Evolutionary conservation across 2,888 invertebrate genomes (phyloP).

Genomic region (Metalampra italica): DNA sequence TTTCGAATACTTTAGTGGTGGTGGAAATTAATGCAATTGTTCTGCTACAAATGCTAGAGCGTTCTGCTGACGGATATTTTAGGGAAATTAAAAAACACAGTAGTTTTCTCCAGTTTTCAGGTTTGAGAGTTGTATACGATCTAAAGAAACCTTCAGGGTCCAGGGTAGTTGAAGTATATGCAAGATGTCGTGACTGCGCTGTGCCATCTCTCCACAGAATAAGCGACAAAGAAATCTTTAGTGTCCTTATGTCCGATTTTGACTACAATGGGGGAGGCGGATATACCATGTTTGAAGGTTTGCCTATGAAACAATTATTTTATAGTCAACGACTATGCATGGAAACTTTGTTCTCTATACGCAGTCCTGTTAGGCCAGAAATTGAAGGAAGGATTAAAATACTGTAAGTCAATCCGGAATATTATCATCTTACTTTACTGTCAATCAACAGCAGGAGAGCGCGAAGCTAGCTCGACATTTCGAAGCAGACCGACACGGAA

Average conservation of each 20-base stretch:
- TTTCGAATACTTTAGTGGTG: slow-evolving; percentile 83
- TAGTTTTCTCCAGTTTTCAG: slow-evolving; percentile 90
- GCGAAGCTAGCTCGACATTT: too few relatives aligned
- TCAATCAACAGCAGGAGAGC: too few relatives aligned
- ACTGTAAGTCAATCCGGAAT: neutral
- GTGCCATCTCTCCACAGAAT: slow-evolving; percentile 80
- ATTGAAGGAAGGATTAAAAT: slow-evolving; percentile 80
- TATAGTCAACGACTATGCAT: slow-evolving; percentile 74
- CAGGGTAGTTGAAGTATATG: slow-evolving; percentile 81
- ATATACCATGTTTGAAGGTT: slow-evolving; percentile 69
- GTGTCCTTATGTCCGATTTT: slow-evolving; percentile 81
- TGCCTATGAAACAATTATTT: slow-evolving; percentile 52
- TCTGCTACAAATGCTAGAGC: slow-evolving; percentile 82
- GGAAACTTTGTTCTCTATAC: slow-evolving; percentile 75
- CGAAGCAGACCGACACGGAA: too few relatives aligned
- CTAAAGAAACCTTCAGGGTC: slow-evolving; percentile 77
- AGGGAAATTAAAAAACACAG: slow-evolving; percentile 77
- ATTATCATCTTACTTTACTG: too few relatives aligned
- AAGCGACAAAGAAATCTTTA: slow-evolving; percentile 75
- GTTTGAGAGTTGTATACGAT: slow-evolving; percentile 84
- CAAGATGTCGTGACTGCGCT: slow-evolving; percentile 84
- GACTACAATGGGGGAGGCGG: slow-evolving; percentile 88
- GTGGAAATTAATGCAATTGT: slow-evolving; percentile 82
- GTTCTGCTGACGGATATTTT: slow-evolving; percentile 73
- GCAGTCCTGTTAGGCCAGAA: slow-evolving; percentile 81